A percentile compares a stretch with the other conserved stretches of the same genome.
These are phyloP conservation scores for Aphidius colemani DNA, from an alignment of 2,888 invertebrate genomes.

Conservation along the genomic window DNA sequence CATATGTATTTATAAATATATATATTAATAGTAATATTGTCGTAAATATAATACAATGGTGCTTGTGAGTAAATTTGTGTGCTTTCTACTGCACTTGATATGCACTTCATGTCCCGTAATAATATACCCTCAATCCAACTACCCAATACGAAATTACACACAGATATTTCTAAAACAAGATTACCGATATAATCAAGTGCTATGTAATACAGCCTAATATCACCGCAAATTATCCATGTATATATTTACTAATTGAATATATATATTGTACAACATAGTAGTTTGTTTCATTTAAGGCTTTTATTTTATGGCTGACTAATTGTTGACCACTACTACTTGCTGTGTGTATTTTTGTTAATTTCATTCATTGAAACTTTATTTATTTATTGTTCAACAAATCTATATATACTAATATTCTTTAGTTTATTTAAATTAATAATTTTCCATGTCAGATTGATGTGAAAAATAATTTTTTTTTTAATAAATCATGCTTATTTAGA, in stretches of 20 bases:
- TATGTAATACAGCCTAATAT: conserved; percentile 34
- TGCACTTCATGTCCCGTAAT: conserved; percentile 55
- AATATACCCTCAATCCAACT: conserved; percentile 28
- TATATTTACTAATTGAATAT: neutral
- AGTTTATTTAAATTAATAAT: no score
- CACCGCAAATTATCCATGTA: conserved; percentile 45
- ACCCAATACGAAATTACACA: conserved; percentile 31
- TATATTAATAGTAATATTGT: conserved; percentile 37
- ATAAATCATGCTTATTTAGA: no score
- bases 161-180: conserved; percentile 49
- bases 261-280: no score
- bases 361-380: no score
- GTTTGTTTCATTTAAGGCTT: neutral
- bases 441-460: no score
- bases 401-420: no score
- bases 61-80: conserved; percentile 26
- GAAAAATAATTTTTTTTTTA: no score
- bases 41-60: no score
- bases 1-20: neutral
- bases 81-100: conserved; percentile 57
- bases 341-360: no score
- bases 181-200: conserved; percentile 48
- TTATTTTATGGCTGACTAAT: neutral
- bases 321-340: no score
- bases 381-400: no score